Evolutionary conservation across 2,797 vertebrate species (phyloP).

Genomic region (Perodicticus potto): DNA sequence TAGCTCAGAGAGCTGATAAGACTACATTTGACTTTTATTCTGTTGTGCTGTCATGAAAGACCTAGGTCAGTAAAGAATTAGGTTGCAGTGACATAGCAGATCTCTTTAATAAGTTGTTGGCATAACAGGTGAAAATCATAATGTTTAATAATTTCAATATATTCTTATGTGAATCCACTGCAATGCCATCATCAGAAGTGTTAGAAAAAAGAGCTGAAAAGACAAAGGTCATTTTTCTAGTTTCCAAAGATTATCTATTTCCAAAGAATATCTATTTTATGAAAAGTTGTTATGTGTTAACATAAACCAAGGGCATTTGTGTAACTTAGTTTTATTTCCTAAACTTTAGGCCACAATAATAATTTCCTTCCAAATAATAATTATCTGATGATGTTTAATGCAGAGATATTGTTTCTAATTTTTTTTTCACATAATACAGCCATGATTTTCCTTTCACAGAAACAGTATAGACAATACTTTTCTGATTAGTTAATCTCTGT

Average conservation of each 20-base stretch:
- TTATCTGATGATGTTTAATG: conserved; percentile 43
- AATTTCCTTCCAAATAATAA: conserved; percentile 55
- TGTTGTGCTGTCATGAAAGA: background rate
- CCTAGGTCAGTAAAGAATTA: background rate
- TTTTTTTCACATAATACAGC: conserved; percentile 16
- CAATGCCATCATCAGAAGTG: background rate
- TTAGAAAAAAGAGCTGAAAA: background rate
- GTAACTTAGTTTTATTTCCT: conserved; percentile 6
- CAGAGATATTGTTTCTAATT: background rate
- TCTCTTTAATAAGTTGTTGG: background rate
- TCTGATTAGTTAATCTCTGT: conserved; percentile 27
- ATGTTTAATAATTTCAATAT: background rate
- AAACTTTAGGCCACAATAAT: background rate
- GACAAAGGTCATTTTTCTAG: conserved; percentile 5
- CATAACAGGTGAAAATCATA: background rate
- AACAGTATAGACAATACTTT: conserved; percentile 47
- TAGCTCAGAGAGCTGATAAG: background rate
- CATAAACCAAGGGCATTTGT: background rate
- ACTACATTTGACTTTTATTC: background rate
- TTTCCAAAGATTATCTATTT: background rate
- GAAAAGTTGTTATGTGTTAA: conserved; percentile 2
- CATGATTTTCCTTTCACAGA: conserved; percentile 57
- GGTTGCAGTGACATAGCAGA: background rate
- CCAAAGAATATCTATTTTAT: background rate
- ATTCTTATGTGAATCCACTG: background rate